Evolutionary conservation across 1,140 invertebrate species (phyloP).

Genomic region (Armadillidium nasatum): DNA sequence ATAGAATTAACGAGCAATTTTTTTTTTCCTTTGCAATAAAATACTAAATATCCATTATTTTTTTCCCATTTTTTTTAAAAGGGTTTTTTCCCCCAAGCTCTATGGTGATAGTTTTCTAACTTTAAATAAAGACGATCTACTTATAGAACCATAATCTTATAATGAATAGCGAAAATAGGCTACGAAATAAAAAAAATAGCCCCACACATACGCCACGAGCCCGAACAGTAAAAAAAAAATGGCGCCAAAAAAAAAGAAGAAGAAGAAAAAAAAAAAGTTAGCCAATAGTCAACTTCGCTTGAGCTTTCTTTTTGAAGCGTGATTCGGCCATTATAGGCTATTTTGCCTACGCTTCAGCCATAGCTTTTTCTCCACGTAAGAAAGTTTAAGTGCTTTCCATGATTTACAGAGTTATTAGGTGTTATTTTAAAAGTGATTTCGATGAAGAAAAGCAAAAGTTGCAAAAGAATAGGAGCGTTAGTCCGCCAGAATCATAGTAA

Average conservation of each 20-base stretch:
- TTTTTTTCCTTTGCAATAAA: background rate
- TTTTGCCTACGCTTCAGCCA: constrained; percentile 1
- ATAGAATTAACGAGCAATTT: too few relatives aligned
- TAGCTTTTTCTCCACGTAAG: background rate
- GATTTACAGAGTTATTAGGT: constrained; percentile 10
- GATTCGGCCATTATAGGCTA: background rate
- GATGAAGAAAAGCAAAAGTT: constrained; percentile 10
- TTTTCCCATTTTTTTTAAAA: background rate
- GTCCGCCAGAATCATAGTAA: background rate
- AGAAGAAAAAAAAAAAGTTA: too few relatives aligned
- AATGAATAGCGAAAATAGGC: constrained; percentile 4
- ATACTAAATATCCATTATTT: constrained; percentile 9
- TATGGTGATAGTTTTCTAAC: constrained; percentile 8
- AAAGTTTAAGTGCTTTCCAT: constrained; percentile 2
- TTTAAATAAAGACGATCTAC: constrained; percentile 4
- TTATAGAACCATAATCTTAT: constrained; percentile 8
- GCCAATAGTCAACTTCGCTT: background rate
- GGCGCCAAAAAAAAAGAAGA: too few relatives aligned
- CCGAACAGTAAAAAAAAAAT: too few relatives aligned
- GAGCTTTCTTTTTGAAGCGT: background rate
- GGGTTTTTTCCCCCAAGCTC: background rate
- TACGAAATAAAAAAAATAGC: background rate
- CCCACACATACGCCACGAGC: too few relatives aligned
- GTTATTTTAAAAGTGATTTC: constrained; percentile 9
- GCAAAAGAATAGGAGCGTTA: background rate